A percentile compares a stretch with the other conserved stretches of the same genome.
Conservation (phyloP, 1,140 invertebrate species). For the Drosophila nigrodunni region DNA sequence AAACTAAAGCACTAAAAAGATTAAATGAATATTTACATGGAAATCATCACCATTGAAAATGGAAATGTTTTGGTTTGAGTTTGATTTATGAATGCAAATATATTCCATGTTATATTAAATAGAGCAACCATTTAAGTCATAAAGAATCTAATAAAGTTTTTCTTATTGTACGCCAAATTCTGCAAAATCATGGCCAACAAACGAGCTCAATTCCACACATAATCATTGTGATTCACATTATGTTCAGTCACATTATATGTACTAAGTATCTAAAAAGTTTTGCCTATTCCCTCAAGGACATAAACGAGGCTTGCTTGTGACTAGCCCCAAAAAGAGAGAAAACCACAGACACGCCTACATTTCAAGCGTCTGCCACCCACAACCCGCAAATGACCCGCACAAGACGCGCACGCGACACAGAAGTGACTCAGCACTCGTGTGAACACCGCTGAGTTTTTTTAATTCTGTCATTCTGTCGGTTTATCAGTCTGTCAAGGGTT, state of each 20-base stretch:
- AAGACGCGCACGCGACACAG: conserved; percentile 40
- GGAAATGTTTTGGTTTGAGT: too few species aligned
- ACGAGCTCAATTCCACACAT: conserved; percentile 15
- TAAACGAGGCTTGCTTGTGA: conserved; percentile 37
- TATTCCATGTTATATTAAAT: too few species aligned
- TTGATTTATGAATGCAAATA: too few species aligned
- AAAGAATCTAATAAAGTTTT: conserved; percentile 7
- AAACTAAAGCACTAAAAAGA: neutral
- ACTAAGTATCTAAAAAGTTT: conserved; percentile 31
- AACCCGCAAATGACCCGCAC: conserved; percentile 21
- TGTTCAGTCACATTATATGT: neutral
- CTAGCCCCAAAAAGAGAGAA: conserved; percentile 27
- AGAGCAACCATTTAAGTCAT: too few species aligned
- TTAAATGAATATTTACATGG: too few species aligned
- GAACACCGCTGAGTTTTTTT: neutral
- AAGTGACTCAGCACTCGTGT: conserved; percentile 63
- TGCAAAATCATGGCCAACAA: conserved; percentile 9
- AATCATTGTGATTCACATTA: conserved; percentile 44
- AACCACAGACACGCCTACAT: conserved; percentile 44
- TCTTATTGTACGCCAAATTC: neutral
- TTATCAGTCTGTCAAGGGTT: conserved; percentile 38
- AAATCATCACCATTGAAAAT: too few species aligned
- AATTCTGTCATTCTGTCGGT: neutral
- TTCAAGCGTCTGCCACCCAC: too few species aligned
- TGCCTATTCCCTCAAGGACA: conserved; percentile 54